phyloP scores from a whole-genome alignment of 2,888 invertebrate genomes.

The Chaetogeoica ovagalla region DNA sequence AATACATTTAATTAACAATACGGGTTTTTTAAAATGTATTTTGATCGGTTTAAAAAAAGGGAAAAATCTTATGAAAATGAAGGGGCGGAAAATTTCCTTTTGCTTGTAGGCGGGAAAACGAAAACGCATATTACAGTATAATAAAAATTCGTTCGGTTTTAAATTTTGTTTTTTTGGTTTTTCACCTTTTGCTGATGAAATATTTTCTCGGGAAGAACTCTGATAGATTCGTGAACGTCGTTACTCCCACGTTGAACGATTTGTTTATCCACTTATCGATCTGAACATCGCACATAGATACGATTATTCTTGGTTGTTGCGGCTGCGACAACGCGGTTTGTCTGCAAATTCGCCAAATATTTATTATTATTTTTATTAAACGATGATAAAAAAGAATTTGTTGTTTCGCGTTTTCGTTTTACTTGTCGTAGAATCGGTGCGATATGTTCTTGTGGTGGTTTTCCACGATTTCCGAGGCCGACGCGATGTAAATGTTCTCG shows the following conservation, averaged over 20 bases:
- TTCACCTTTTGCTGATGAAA: conserved; percentile 35
- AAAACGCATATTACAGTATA: background rate
- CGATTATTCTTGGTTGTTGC: conserved; percentile 29
- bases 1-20: background rate
- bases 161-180: background rate
- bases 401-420: background rate
- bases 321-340: background rate
- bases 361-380: background rate
- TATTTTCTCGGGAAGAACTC: conserved; percentile 63
- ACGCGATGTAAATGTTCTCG: conserved; percentile 6
- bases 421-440: conserved; percentile 27
- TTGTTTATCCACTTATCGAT: conserved; percentile 55
- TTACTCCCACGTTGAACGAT: conserved; percentile 60
- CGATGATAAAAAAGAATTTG: background rate
- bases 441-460: conserved; percentile 2
- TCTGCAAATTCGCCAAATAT: background rate
- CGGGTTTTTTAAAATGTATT: background rate
- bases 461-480: conserved; percentile 28
- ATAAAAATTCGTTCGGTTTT: too few species aligned
- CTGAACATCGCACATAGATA: conserved; percentile 33
- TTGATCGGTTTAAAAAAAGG: background rate
- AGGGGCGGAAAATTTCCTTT: too few species aligned
- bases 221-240: conserved; percentile 69
- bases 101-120: too few species aligned
- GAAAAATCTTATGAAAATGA: too few species aligned